Evolutionary conservation across 2,888 invertebrate species (phyloP).

Genomic region (Tinea trinotella): DNA sequence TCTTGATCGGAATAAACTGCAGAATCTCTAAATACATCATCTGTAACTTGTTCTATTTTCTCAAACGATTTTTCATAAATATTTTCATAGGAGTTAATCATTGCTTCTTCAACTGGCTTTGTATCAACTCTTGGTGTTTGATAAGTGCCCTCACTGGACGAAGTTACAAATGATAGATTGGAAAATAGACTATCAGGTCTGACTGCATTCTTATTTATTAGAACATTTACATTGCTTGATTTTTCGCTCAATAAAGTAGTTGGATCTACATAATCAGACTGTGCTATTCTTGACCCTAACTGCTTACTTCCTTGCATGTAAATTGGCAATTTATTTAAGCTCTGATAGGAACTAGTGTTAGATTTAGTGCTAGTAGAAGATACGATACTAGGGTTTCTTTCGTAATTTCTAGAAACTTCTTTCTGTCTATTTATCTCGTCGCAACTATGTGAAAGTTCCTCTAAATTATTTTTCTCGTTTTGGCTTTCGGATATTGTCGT

Average conservation of each 20-base stretch:
- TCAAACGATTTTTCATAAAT: constrained; percentile 85
- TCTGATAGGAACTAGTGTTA: constrained; percentile 52
- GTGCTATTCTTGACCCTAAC: constrained; percentile 89
- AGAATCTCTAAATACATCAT: constrained; percentile 83
- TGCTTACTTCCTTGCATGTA: constrained; percentile 87
- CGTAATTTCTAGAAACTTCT: constrained; percentile 38
- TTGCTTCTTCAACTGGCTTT: neutral
- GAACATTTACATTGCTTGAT: constrained; percentile 71
- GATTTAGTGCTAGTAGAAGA: constrained; percentile 43
- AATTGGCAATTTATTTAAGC: constrained; percentile 63
- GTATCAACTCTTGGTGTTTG: constrained; percentile 28
- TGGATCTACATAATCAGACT: constrained; percentile 89
- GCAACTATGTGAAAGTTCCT: constrained; percentile 53
- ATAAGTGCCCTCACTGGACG: constrained; percentile 67
- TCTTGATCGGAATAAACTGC: constrained; percentile 87
- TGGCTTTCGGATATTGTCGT: constrained; percentile 51
- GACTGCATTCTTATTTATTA: constrained; percentile 74
- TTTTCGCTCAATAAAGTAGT: constrained; percentile 73
- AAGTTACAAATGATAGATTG: constrained; percentile 69
- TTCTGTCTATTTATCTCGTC: constrained; percentile 47
- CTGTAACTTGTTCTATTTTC: constrained; percentile 79
- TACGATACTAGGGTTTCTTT: constrained; percentile 51
- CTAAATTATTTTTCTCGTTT: constrained; percentile 52
- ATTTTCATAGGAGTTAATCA: constrained; percentile 67
- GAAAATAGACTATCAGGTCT: constrained; percentile 71